Conservation (phyloP, 2,888 invertebrate species). For the Nomada flava region DNA sequence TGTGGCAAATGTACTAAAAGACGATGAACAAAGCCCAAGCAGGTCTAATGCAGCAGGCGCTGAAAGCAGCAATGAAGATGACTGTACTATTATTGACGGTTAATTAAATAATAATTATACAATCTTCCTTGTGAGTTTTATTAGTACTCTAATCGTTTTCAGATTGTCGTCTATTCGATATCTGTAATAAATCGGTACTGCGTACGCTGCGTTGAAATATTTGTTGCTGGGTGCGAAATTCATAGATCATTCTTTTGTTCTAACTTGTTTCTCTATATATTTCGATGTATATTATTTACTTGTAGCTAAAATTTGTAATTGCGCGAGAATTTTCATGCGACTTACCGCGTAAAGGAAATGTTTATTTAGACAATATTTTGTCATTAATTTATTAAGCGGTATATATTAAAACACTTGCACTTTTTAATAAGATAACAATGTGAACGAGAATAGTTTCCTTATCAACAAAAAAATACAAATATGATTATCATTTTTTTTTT, state of each 20-base stretch:
- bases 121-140: slow-evolving; percentile 21
- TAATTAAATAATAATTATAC: slow-evolving; percentile 46
- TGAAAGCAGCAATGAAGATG: slow-evolving; percentile 55
- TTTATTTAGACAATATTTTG: no score
- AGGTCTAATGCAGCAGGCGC: slow-evolving; percentile 8
- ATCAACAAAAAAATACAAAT: background rate
- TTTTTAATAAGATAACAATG: background rate
- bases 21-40: background rate
- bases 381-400: slow-evolving; percentile 35
- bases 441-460: background rate
- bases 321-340: no score
- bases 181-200: slow-evolving; percentile 1
- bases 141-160: slow-evolving; percentile 23
- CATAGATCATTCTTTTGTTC: background rate
- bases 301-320: no score
- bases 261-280: background rate
- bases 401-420: background rate
- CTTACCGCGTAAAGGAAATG: no score
- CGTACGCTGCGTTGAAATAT: slow-evolving; percentile 3
- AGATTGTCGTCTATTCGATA: background rate
- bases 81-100: slow-evolving; percentile 68
- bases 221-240: background rate
- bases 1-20: background rate
- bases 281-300: background rate
- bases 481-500: background rate